Evolutionary conservation across 2,888 invertebrate species (phyloP), one percentile per base, ranked within the genome.

Genomic region (Agonopterix alstromeriana): DNA sequence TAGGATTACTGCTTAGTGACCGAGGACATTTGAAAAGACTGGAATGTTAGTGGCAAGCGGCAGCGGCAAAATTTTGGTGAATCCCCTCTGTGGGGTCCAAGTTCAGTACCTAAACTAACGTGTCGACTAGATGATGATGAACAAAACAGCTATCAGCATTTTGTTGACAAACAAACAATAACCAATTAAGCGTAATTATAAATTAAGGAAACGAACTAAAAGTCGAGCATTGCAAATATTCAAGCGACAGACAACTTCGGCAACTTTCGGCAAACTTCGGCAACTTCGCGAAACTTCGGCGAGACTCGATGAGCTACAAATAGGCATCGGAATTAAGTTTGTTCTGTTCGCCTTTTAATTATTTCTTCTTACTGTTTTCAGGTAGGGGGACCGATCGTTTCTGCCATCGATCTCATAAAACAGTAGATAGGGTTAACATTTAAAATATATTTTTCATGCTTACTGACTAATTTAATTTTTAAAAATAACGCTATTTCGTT

Each of bases 301-400:
- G 53, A 65, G 82, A 82, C 75, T 80, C 73, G 75, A 77, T 79
- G 83, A 82, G 82, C 76, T 82, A 80, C 84, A 82, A 86, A 87
- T 84, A 83, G 79, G 84, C 85, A 86, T 84, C 77, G 79, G 78
- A 78, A 82, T 82, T 77, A 81, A 85, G 84, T 86, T 82, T 70
- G 77, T 80, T 74, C 82, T 70, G 80, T 77, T 67, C 73, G 82
- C 82, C 86, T 87, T 88, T 87, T 88, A 88, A 88, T 88, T 87
- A 88, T 87, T 83, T 77, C 77, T 71, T 60, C 58, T 60, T 64
- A 63, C 67, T 62, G 27, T 74, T 70, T 71, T 68, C 77, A 80
- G 82, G 80, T 82, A 72, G 70, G 67, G 60, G 35, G 72, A 77
- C 74, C 67, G 63, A 64, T 56, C 73, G 69, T 67, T 54, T 45